A percentile compares a stretch with the other conserved stretches of the same genome.
Evolutionary conservation across 2,797 vertebrate species (phyloP).

Genomic region (Podarcis siculus): DNA sequence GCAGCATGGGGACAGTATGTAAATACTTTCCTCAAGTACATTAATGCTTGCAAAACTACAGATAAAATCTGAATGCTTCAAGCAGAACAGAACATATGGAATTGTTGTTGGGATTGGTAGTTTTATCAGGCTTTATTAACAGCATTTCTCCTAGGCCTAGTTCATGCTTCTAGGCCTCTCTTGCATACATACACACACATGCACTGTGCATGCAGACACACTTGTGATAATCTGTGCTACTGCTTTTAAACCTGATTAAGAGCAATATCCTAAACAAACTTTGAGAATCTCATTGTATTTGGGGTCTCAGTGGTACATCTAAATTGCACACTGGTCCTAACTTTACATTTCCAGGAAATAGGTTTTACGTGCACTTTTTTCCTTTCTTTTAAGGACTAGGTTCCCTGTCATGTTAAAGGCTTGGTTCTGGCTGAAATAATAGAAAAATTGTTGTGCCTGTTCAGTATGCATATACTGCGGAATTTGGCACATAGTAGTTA

Average conservation of each 20-base stretch:
- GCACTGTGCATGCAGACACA: not conserved
- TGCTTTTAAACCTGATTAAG: not conserved
- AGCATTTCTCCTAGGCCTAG: not conserved
- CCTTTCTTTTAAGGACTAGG: not conserved
- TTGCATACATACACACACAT: not conserved
- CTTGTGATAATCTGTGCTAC: no score
- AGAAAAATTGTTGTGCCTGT: not conserved
- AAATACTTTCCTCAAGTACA: not conserved
- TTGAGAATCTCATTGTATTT: not conserved
- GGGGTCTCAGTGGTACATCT: not conserved
- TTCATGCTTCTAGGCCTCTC: not conserved
- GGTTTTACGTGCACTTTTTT: not conserved
- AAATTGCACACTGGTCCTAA: not conserved
- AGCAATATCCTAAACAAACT: not conserved
- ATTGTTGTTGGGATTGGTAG: not conserved
- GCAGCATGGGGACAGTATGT: not conserved
- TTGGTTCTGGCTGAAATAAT: not conserved
- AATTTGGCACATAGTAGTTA: not conserved
- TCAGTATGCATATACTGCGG: not conserved
- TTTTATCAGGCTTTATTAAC: not conserved
- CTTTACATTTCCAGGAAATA: not conserved
- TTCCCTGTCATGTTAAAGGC: not conserved
- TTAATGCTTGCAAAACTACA: not conserved
- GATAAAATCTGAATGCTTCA: not conserved
- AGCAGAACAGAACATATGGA: not conserved